A percentile compares a stretch with the other conserved stretches of the same genome.
Evolutionary conservation across 2,888 invertebrate species (phyloP).

Genomic region (Glaucopsyche alexis): DNA sequence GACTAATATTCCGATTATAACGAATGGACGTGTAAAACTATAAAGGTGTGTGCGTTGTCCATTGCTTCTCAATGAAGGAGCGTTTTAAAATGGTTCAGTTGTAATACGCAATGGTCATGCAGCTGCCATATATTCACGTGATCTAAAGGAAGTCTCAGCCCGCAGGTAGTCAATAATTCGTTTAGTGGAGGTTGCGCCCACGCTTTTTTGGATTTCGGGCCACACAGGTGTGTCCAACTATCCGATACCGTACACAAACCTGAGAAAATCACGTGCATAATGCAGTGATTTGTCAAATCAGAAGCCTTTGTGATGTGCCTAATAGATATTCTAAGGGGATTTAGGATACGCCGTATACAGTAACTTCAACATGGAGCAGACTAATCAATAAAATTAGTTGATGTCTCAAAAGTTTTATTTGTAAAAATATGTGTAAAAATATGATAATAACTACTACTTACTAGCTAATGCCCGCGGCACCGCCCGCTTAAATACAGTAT

Average conservation of each 20-base stretch:
- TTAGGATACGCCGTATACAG: not conserved
- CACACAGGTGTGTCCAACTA: conserved; percentile 72
- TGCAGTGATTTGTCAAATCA: conserved; percentile 11
- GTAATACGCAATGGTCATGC: conserved; percentile 47
- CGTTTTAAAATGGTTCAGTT: not conserved
- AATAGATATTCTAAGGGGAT: conserved; percentile 14
- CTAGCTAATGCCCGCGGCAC: too few species aligned
- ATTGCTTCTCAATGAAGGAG: conserved; percentile 40
- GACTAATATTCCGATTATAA: conserved; percentile 75
- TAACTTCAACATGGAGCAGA: not conserved
- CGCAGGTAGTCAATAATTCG: conserved; percentile 77
- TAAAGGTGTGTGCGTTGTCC: conserved; percentile 38
- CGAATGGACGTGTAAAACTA: conserved; percentile 55
- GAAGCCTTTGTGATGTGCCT: not conserved
- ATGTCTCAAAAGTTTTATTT: not conserved
- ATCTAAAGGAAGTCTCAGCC: conserved; percentile 51
- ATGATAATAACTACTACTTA: too few species aligned
- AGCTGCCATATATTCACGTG: conserved; percentile 33
- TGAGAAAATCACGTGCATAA: conserved; percentile 38
- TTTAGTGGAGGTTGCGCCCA: conserved; percentile 75
- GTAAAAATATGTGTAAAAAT: too few species aligned
- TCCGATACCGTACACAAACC: conserved; percentile 70
- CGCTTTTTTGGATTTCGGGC: conserved; percentile 66
- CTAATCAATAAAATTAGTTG: not conserved
- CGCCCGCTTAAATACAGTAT: too few species aligned